Evolutionary conservation across 2,888 invertebrate genomes (phyloP).

Genomic region (Drosophila testacea): DNA sequence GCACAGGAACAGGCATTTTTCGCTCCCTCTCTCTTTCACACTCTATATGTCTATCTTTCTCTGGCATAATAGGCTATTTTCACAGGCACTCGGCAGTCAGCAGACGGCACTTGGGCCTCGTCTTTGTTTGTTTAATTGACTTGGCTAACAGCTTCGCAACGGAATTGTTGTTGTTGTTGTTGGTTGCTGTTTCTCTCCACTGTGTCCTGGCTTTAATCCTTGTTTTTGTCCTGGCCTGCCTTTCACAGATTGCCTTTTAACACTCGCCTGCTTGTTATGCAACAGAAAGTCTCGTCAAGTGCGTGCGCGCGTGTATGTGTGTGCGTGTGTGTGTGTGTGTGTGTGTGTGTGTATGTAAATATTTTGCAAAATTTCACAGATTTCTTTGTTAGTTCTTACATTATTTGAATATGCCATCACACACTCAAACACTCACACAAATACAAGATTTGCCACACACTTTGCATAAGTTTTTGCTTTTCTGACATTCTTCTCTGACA

Average conservation of each 20-base stretch:
- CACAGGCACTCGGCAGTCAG: conserved; percentile 60
- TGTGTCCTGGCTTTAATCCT: conserved; percentile 29
- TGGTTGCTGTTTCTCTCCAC: conserved; percentile 9
- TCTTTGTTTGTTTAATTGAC: conserved; percentile 81
- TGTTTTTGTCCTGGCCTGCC: conserved; percentile 32
- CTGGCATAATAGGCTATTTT: conserved; percentile 70
- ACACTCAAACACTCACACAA: conserved; percentile 20
- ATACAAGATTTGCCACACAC: conserved; percentile 50
- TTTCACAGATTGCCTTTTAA: conserved; percentile 58
- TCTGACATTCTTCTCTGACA: conserved; percentile 65
- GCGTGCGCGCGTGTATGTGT: conserved; percentile 7
- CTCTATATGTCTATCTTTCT: background rate
- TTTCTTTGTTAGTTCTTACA: conserved; percentile 70
- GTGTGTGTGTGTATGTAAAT: conserved; percentile 56
- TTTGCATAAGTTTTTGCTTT: conserved; percentile 75
- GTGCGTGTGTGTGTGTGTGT: conserved; percentile 13
- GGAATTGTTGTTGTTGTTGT: background rate
- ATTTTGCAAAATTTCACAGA: conserved; percentile 75
- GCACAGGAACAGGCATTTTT: conserved; percentile 24
- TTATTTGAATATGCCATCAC: conserved; percentile 67
- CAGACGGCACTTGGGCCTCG: conserved; percentile 43
- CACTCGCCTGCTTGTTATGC: conserved; percentile 70
- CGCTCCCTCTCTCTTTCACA: background rate
- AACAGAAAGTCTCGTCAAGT: conserved; percentile 44
- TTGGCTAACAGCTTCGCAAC: conserved; percentile 65